Conservation (phyloP, 2,113 vertebrate genomes). For the Lathamus discolor region DNA sequence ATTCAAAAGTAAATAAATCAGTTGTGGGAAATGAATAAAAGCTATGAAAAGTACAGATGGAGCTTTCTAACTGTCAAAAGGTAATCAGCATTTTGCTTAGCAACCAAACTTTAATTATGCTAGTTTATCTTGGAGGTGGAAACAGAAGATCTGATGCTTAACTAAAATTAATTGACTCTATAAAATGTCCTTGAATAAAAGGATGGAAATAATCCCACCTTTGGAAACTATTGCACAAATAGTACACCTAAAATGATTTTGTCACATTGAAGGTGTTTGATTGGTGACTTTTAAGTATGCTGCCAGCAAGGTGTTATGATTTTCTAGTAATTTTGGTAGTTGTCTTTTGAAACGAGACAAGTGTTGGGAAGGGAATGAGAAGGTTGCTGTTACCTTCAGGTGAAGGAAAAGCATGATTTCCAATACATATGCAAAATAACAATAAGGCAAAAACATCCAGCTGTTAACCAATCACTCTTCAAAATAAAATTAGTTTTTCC, state of each 20-base stretch:
- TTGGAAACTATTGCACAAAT: slow-evolving; percentile 35
- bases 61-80: slow-evolving; percentile 2
- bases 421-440: slow-evolving; percentile 35
- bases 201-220: slow-evolving; percentile 10
- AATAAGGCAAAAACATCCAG: not conserved
- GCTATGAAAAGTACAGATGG: slow-evolving; percentile 4
- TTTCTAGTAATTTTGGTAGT: slow-evolving; percentile 5
- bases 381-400: not conserved
- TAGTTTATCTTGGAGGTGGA: slow-evolving; percentile 53
- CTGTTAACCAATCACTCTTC: not conserved
- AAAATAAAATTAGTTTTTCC: slow-evolving; percentile 3
- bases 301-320: slow-evolving; percentile 30
- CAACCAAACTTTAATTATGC: slow-evolving; percentile 50
- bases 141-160: slow-evolving; percentile 27
- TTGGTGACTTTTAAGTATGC: slow-evolving; percentile 7
- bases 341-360: not conserved
- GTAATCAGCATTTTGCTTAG: slow-evolving; percentile 61
- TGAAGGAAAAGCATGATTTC: slow-evolving; percentile 26
- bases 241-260: slow-evolving; percentile 12
- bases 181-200: slow-evolving; percentile 44
- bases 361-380: not conserved
- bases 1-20: slow-evolving; percentile 33
- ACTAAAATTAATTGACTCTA: slow-evolving; percentile 58
- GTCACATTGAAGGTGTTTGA: slow-evolving; percentile 11
- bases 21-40: slow-evolving; percentile 25